Percentiles rank a stretch among this genome's conserved stretches.
phyloP scores from a whole-genome alignment of 1,140 invertebrate genomes.

The Globodera rostochiensis region DNA sequence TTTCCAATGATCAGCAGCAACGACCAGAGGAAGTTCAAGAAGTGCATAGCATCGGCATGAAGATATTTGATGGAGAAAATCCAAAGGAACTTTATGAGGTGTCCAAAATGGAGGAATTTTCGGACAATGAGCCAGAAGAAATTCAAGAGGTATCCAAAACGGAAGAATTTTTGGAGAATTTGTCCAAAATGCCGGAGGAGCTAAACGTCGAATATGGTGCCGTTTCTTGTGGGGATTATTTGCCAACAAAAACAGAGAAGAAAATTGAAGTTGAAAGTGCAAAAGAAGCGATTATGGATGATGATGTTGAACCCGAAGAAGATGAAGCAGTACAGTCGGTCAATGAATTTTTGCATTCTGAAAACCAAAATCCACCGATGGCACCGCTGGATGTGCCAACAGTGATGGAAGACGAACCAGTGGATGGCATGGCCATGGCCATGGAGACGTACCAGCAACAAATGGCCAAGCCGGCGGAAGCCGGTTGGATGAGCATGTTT shows the following conservation, averaged over 20 bases:
- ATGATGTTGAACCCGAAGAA: no score
- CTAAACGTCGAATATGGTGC: no score
- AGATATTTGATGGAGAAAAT: neutral
- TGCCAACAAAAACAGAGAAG: no score
- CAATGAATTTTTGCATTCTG: no score
- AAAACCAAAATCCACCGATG: no score
- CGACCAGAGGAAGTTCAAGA: constrained; percentile 7
- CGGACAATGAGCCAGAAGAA: neutral
- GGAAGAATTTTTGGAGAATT: neutral
- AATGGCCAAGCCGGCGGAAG: neutral
- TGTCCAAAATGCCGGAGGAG: no score
- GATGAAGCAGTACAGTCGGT: no score
- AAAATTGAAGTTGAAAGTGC: no score
- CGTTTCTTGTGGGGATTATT: no score
- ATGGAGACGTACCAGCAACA: neutral
- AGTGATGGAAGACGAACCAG: no score
- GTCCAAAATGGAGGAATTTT: neutral
- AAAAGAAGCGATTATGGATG: no score
- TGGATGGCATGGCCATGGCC: no score
- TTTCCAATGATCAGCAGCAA: neutral
- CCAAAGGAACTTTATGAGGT: neutral
- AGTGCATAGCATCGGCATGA: neutral
- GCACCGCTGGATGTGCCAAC: neutral
- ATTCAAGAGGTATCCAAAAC: neutral
- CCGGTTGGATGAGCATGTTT: neutral